phyloP scores from a whole-genome alignment of 30 jellyfish, hydroid and myxozoan genomes.

The Chrysaora quinquecirrha region DNA sequence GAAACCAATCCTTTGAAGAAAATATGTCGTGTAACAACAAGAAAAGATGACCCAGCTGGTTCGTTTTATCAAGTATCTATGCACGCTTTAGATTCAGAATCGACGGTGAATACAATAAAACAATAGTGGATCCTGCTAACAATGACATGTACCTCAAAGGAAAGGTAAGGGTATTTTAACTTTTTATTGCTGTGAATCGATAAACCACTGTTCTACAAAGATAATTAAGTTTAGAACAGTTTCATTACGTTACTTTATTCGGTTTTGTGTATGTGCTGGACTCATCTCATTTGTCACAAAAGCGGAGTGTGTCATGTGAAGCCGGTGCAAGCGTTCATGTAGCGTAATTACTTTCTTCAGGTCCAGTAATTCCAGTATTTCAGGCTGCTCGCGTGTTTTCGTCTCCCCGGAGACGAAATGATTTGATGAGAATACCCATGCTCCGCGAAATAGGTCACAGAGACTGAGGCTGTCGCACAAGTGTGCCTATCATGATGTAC shows the following conservation, averaged over 20 bases:
- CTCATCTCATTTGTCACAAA: background rate
- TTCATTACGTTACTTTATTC: background rate
- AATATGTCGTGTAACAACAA: constrained; percentile 11
- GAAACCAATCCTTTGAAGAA: background rate
- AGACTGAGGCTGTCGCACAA: no score
- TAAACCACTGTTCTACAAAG: background rate
- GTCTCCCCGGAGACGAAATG: no score
- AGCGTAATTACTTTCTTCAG: background rate
- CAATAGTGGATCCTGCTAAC: constrained; percentile 21
- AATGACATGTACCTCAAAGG: constrained; percentile 23
- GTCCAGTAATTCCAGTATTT: no score
- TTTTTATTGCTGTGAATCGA: background rate
- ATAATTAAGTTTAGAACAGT: background rate
- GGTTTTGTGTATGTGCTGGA: background rate
- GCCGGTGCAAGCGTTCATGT: background rate
- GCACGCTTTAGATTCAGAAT: constrained; percentile 9
- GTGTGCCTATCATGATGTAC: no score
- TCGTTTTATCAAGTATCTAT: constrained; percentile 3
- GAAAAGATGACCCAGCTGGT: background rate
- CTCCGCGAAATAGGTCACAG: no score
- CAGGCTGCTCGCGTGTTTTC: no score
- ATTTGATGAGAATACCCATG: no score
- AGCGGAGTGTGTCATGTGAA: background rate
- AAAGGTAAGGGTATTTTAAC: constrained; percentile 11
- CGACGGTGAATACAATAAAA: constrained; percentile 13